Conservation (phyloP, 2,797 vertebrate species). For the Alfaro cultratus region DNA sequence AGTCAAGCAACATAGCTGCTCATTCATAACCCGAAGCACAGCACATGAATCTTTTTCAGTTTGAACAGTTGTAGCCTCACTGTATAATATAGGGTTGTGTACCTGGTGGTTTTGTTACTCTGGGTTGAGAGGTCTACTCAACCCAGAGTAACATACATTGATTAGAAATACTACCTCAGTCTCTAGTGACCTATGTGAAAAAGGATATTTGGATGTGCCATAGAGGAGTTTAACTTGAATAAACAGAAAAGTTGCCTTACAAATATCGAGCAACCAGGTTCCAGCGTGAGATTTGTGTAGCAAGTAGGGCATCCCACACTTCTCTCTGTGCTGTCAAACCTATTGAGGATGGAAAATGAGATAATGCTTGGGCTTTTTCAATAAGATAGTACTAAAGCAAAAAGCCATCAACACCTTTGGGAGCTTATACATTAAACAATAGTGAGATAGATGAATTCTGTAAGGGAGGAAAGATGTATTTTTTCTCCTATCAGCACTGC, state of each 20-base stretch:
- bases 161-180: neutral
- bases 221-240: neutral
- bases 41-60: neutral
- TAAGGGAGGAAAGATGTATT: no score
- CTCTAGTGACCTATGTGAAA: neutral
- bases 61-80: neutral
- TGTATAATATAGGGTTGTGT: neutral
- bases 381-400: neutral
- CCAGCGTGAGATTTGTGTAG: neutral
- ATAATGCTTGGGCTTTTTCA: neutral
- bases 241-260: neutral
- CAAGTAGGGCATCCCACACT: neutral
- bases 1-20: neutral
- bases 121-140: neutral
- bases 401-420: neutral
- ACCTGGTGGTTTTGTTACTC: no score
- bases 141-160: neutral
- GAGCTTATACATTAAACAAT: neutral
- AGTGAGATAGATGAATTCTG: neutral
- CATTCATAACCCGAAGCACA: neutral
- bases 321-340: neutral
- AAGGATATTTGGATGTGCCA: neutral
- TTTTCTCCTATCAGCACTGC: no score
- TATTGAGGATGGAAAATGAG: neutral
- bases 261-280: neutral